A percentile compares a stretch with the other conserved stretches of the same genome.
phyloP scores from a whole-genome alignment of 2,888 invertebrate genomes.

The Drosophila percnosoma region DNA sequence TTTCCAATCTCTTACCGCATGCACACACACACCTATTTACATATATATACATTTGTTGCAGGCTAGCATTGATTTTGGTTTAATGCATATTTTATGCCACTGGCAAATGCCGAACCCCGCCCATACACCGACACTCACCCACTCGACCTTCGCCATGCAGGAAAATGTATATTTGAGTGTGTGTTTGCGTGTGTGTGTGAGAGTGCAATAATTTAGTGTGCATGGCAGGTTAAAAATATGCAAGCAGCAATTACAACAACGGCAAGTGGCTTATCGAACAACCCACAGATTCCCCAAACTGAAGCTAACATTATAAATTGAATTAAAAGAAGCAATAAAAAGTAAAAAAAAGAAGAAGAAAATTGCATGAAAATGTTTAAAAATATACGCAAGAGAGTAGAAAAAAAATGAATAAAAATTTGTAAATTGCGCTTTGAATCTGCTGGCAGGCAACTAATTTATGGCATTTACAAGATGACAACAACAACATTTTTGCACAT shows the following conservation, averaged over 20 bases:
- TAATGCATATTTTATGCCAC: constrained; percentile 60
- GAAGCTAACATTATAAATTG: constrained; percentile 58
- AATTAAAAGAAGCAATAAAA: constrained; percentile 52
- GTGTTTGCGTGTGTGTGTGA: constrained; percentile 9
- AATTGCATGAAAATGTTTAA: constrained; percentile 28
- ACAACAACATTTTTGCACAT: constrained; percentile 72
- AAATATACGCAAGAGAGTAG: constrained; percentile 20
- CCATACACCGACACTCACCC: constrained; percentile 53
- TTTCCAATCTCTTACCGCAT: constrained; percentile 53
- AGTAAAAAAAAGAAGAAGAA: constrained; percentile 30
- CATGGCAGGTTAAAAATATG: constrained; percentile 62
- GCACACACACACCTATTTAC: constrained; percentile 1
- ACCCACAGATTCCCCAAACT: constrained; percentile 27
- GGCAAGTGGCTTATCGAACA: constrained; percentile 24
- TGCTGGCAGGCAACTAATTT: constrained; percentile 75
- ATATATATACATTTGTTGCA: not conserved
- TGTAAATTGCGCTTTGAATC: constrained; percentile 67
- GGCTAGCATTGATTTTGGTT: constrained; percentile 64
- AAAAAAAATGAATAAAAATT: constrained; percentile 35
- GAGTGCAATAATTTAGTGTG: constrained; percentile 64
- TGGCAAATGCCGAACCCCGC: constrained; percentile 27
- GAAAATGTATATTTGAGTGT: constrained; percentile 30
- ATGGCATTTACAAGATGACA: constrained; percentile 74
- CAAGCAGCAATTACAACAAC: constrained; percentile 33
- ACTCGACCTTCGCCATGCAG: constrained; percentile 66